A percentile compares a stretch with the other conserved stretches of the same genome.
Evolutionary conservation across 1,140 invertebrate genomes (phyloP).

Genomic region (Platyscapa corneri): DNA sequence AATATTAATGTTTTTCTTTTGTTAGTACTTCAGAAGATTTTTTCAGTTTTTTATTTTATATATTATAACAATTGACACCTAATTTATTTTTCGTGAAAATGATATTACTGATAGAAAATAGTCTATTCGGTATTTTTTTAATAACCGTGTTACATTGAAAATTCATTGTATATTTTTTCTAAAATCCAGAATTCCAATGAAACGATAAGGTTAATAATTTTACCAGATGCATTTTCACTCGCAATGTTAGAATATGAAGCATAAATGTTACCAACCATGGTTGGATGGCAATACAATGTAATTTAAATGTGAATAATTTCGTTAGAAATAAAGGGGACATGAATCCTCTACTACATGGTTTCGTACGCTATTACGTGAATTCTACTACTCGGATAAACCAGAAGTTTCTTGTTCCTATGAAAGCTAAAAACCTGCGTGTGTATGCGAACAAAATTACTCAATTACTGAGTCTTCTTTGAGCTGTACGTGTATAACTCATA

Average conservation of each 20-base stretch:
- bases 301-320: conserved; percentile 2
- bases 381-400: background rate
- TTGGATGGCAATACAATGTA: background rate
- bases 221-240: background rate
- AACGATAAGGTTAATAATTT: too few relatives aligned
- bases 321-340: background rate
- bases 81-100: too few relatives aligned
- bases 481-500: background rate
- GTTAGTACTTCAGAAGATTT: too few relatives aligned
- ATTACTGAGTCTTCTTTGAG: background rate
- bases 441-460: background rate
- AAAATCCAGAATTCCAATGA: too few relatives aligned
- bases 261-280: background rate
- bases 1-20: too few relatives aligned
- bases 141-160: too few relatives aligned
- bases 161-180: too few relatives aligned
- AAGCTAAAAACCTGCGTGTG: background rate
- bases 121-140: too few relatives aligned
- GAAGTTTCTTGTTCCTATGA: background rate
- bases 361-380: background rate
- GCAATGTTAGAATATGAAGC: background rate
- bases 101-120: too few relatives aligned
- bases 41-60: too few relatives aligned
- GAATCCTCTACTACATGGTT: background rate
- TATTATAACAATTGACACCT: too few relatives aligned